phyloP scores from a whole-genome alignment of 2,888 invertebrate genomes.

The Automeris io region DNA sequence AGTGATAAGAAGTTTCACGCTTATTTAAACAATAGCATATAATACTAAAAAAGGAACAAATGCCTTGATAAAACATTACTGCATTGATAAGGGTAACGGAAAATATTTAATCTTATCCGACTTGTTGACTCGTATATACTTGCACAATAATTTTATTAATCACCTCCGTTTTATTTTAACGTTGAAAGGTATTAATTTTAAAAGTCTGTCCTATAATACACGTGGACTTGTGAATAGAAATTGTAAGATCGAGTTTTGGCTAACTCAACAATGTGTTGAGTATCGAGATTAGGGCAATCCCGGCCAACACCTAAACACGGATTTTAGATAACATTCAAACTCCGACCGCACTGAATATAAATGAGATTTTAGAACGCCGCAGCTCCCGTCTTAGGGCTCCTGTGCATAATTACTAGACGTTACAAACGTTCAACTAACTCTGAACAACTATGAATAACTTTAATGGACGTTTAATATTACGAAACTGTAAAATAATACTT shows the following conservation, averaged over 20 bases:
- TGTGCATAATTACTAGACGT: conserved; percentile 66
- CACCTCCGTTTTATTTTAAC: background rate
- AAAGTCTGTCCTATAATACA: conserved; percentile 20
- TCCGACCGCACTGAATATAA: conserved; percentile 73
- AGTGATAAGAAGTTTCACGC: conserved; percentile 11
- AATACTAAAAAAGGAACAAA: conserved; percentile 18
- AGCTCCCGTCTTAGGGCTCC: conserved; percentile 59
- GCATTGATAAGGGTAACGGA: conserved; percentile 26
- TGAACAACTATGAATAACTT: conserved; percentile 49
- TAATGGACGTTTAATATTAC: conserved; percentile 43
- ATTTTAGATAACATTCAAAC: conserved; percentile 77
- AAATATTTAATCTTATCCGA: conserved; percentile 37
- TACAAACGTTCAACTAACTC: conserved; percentile 49
- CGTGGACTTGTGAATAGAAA: conserved; percentile 20
- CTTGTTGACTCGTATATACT: conserved; percentile 23
- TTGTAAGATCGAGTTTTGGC: conserved; percentile 53
- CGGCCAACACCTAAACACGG: conserved; percentile 75
- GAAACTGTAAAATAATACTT: conserved; percentile 13
- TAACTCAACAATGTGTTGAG: conserved; percentile 73
- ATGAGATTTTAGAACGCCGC: conserved; percentile 69
- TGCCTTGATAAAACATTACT: conserved; percentile 17
- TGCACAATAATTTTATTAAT: conserved; percentile 18
- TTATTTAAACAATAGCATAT: conserved; percentile 17
- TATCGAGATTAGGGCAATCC: conserved; percentile 73
- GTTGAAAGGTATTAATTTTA: background rate